These are phyloP conservation scores for Lophius americanus DNA, from an alignment of 2,797 vertebrate species.

Conservation along the genomic window DNA sequence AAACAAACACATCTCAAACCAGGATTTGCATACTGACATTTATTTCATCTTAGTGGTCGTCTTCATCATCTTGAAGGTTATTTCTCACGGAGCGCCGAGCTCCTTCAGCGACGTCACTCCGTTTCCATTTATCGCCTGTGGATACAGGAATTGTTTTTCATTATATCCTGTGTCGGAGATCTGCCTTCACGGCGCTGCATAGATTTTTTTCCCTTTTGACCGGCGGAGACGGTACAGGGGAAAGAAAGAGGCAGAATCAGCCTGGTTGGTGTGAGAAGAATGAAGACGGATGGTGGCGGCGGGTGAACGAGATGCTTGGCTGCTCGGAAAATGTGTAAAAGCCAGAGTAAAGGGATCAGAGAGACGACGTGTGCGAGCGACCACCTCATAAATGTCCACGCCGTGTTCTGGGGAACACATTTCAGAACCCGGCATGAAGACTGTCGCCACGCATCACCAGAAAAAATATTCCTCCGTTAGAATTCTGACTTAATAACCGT, in stretches of 20 bases:
- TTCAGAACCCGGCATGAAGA: conserved; percentile 1
- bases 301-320: too few relatives aligned
- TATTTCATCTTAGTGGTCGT: neutral
- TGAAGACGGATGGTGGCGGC: neutral
- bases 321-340: too few relatives aligned
- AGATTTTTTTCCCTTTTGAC: neutral
- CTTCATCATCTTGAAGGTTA: neutral
- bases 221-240: neutral
- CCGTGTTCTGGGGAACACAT: conserved; percentile 3
- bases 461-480: too few relatives aligned
- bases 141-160: neutral
- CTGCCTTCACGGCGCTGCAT: neutral
- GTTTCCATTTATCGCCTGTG: conserved; percentile 10
- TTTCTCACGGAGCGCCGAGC: neutral
- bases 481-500: too few relatives aligned
- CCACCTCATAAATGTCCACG: neutral
- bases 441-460: too few relatives aligned
- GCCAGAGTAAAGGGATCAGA: too few relatives aligned
- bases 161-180: conserved; percentile 10
- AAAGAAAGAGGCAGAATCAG: conserved; percentile 6
- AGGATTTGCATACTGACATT: too few relatives aligned
- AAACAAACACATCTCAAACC: conserved; percentile 10
- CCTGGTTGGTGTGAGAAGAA: neutral
- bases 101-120: neutral
- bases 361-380: too few relatives aligned